Conservation (phyloP, 2,888 invertebrate genomes). For the Marasmarcha lunaedactyla region DNA sequence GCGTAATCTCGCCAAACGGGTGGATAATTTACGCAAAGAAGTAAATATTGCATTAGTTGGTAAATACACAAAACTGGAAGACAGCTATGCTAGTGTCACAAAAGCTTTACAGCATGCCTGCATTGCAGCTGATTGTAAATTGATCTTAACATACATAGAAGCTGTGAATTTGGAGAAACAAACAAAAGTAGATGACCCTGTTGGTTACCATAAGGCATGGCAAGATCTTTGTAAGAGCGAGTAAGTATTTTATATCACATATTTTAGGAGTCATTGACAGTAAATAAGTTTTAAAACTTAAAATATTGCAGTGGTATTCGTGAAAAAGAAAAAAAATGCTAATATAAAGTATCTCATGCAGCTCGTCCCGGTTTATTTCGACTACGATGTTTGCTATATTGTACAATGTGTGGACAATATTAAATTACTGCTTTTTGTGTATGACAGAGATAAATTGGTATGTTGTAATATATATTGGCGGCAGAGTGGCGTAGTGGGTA, state of each 20-base stretch:
- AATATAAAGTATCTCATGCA: too few species aligned
- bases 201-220: slow-evolving; percentile 94
- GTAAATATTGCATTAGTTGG: slow-evolving; percentile 94
- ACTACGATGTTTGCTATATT: too few species aligned
- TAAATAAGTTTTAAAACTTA: too few species aligned
- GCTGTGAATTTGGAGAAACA: slow-evolving; percentile 87
- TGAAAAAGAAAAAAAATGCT: too few species aligned
- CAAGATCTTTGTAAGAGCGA: slow-evolving; percentile 88
- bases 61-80: slow-evolving; percentile 95
- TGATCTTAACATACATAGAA: slow-evolving; percentile 91
- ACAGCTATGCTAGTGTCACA: slow-evolving; percentile 96
- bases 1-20: slow-evolving; percentile 88
- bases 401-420: too few species aligned
- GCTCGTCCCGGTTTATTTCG: too few species aligned
- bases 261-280: too few species aligned
- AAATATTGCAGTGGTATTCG: too few species aligned
- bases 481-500: too few species aligned
- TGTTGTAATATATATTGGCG: too few species aligned
- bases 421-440: too few species aligned
- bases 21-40: slow-evolving; percentile 85
- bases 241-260: slow-evolving; percentile 69
- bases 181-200: slow-evolving; percentile 80
- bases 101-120: slow-evolving; percentile 96
- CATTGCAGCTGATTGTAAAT: slow-evolving; percentile 84
- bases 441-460: too few species aligned